Base-by-base conservation (phyloP, 2,797 vertebrate genomes). In the Brotogeris chrysoptera region DNA sequence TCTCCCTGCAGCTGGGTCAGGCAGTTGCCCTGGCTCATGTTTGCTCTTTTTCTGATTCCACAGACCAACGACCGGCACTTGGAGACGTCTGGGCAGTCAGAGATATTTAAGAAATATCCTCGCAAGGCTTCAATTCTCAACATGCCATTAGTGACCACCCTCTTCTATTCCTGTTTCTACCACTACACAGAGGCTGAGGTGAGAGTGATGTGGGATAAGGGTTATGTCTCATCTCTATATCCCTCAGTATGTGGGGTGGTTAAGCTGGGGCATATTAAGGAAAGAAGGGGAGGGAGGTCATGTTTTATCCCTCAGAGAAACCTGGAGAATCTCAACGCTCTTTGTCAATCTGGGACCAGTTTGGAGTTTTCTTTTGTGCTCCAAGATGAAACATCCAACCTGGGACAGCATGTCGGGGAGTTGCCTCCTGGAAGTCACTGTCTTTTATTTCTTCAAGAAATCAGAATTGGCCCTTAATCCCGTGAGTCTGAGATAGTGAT, bases 141-240 rank as follows among this genome's bases (percentile, higher is more conserved):
- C 97, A 99, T 99, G 99, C 99, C 99, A 0, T 97, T 99, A 61
- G 98, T 99, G 96, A 99, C 99, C 7, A 99, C 99, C 0, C 98
- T 99, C 18, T 99, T 99, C 97, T 99, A 99, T 96, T 98, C 98
- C 97, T 99, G 99, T 96, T 98, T 99, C 96, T 99, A 99, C 97
- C 99, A 99, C 97, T 99, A 99, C 92, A 94, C 90, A 2, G 99
- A 99, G 90, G 61, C 98, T 4, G 98, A 99, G 98, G 99, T 99
- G 90, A 92, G 96, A 46, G 27, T 73, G 79, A 19, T 61, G 19
- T 68, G 43, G 34, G 21, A 68, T 36, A 46, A 80, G 18, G 60
- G 38, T 86, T 92, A 27, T 16, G 25, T 88, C 44, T 91, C 15
- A 61, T 80, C 12, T 3, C 46, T 28, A 10, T 84, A 82, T 43